These are phyloP conservation scores for Leuctra nigra DNA, from an alignment of 2,888 invertebrate genomes.

Conservation along the genomic window DNA sequence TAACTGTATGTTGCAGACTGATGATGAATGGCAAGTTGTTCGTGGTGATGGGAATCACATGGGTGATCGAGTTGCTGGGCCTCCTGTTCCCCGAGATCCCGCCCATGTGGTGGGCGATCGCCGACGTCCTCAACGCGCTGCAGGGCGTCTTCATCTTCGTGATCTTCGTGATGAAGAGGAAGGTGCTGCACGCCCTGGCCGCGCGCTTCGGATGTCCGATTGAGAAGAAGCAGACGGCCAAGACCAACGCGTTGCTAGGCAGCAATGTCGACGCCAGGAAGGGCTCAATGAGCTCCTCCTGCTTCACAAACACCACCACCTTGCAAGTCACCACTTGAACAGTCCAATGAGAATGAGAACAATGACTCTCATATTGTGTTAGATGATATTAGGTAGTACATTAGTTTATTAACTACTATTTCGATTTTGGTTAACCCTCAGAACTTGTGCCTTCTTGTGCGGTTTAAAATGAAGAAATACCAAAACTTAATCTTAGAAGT, in stretches of 20 bases:
- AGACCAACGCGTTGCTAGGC: background rate
- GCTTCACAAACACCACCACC: constrained; percentile 3
- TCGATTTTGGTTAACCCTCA: too few species aligned
- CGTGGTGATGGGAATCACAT: constrained; percentile 72
- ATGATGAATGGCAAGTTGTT: constrained; percentile 66
- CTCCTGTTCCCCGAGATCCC: constrained; percentile 41
- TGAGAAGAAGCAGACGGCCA: background rate
- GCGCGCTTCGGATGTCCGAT: constrained; percentile 4
- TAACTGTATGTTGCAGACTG: constrained; percentile 47
- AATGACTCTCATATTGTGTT: too few species aligned
- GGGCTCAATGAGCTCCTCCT: background rate
- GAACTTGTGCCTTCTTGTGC: too few species aligned
- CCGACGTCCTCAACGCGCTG: constrained; percentile 61
- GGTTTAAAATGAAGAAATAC: too few species aligned
- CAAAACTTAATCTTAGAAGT: too few species aligned
- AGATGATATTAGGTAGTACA: too few species aligned
- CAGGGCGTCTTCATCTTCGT: constrained; percentile 62
- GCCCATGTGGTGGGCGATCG: constrained; percentile 39
- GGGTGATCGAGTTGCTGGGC: constrained; percentile 61
- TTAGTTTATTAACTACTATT: too few species aligned
- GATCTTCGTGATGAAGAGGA: constrained; percentile 61
- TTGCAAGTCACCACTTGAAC: too few species aligned
- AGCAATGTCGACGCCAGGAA: background rate
- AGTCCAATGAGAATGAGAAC: too few species aligned
- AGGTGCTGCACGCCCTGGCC: constrained; percentile 49